A percentile compares a stretch with the other conserved stretches of the same genome.
These are phyloP conservation scores for Dione vanillae DNA, from an alignment of 2,888 invertebrate species.

Conservation along the genomic window DNA sequence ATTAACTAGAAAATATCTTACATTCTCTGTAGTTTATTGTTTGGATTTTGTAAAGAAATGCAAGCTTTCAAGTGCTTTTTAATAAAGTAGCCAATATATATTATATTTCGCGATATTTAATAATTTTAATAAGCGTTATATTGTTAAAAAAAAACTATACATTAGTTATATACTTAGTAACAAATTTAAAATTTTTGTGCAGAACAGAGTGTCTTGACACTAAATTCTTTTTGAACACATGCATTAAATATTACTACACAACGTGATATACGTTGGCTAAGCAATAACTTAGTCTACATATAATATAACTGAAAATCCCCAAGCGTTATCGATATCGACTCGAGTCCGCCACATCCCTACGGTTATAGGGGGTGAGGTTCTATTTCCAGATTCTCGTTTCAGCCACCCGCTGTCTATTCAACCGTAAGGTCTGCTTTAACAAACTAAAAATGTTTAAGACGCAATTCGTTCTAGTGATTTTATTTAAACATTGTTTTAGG, in stretches of 20 bases:
- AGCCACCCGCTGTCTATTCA: constrained; percentile 29
- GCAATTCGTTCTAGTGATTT: constrained; percentile 3
- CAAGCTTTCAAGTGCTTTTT: too few species aligned
- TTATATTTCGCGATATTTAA: too few species aligned
- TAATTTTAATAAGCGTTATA: too few species aligned
- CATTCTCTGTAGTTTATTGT: too few species aligned
- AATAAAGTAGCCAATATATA: too few species aligned
- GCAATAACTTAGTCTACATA: not conserved
- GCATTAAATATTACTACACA: not conserved
- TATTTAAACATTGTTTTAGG: not conserved
- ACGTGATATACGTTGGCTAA: not conserved
- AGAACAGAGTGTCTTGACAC: too few species aligned
- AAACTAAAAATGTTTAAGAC: constrained; percentile 26
- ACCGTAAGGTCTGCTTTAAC: constrained; percentile 22
- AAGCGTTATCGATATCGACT: constrained; percentile 19
- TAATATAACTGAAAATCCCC: not conserved
- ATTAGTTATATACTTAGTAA: too few species aligned
- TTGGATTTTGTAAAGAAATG: too few species aligned
- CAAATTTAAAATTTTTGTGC: too few species aligned
- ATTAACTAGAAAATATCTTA: too few species aligned
- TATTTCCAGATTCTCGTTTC: constrained; percentile 46
- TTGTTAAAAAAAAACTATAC: too few species aligned
- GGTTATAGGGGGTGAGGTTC: constrained; percentile 56
- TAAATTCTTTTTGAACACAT: too few species aligned
- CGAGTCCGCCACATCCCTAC: constrained; percentile 48